Base-by-base conservation (phyloP, 92 coral and sea anemone species). In the Pocillopora grandis region DNA sequence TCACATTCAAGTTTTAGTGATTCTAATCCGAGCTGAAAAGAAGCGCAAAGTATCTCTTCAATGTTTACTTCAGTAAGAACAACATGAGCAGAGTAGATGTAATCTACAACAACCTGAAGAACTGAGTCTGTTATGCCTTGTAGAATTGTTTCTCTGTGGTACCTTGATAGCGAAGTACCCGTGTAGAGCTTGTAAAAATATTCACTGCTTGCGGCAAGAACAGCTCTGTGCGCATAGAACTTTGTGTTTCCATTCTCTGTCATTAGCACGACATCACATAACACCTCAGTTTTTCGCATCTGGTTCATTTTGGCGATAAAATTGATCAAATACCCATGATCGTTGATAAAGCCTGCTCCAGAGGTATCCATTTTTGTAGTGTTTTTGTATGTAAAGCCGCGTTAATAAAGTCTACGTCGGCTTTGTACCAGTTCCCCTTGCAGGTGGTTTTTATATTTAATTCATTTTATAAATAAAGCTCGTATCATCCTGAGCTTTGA, bases 151-250 rank as follows among this genome's bases (percentile, higher is more conserved):
- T 90, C 98, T 58, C 95, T 80, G 17, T 84, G 78, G 75, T 75
- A 90, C 31, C 94, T 84, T 3, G 95, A 89, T 2, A 90, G 86
- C 5, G 86, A 86, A 17, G 95, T 93, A 14, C 95, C 96, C 1
- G 89, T 86, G 81, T 87, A 95, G 18, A 92, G 92, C 62, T 82
- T 84, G 81, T 90, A 87, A 56, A 96, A 94, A 77, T 96, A 96
- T 12, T 96, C 90, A 67, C 98, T 88, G 77, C 94, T 90, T 13
- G 98, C 98, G 0, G 98, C 95, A 17, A 96, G 87, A 52, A 96
- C 94, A 17, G 85, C 86, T 14, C 98, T 93, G 75, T 96, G 98
- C 18, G 95, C 98, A 10, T 92, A 86, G 58, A 92, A 90, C 58
- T 93, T 94, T 42, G 68, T 79, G 59, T 77, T 84, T 10, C 97